A percentile compares a stretch with the other conserved stretches of the same genome.
Evolutionary conservation across 2,113 vertebrate species (phyloP).

Genomic region (Glaucomys volans): DNA sequence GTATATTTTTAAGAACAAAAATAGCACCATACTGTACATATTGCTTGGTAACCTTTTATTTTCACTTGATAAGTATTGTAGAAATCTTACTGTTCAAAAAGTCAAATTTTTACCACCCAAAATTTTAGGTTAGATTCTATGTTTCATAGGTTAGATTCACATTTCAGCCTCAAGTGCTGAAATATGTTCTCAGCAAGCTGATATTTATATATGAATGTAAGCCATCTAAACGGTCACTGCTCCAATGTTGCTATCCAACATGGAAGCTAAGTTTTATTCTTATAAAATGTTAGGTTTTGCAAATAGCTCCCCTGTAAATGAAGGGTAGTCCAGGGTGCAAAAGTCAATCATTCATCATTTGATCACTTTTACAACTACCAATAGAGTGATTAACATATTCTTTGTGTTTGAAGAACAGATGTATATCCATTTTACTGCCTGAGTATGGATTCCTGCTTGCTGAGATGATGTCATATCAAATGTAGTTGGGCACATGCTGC

Average conservation of each 20-base stretch:
- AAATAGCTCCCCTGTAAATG: background rate
- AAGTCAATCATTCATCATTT: constrained; percentile 31
- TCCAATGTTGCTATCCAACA: no score
- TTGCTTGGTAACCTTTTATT: constrained; percentile 38
- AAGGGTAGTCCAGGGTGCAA: constrained; percentile 32
- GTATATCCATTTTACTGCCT: constrained; percentile 29
- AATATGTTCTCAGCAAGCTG: background rate
- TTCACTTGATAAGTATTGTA: background rate
- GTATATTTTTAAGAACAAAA: constrained; percentile 37
- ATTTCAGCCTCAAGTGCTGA: background rate
- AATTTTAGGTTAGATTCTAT: background rate
- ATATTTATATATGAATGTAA: background rate
- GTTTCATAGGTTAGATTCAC: background rate
- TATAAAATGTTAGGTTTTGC: background rate
- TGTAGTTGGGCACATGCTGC: background rate
- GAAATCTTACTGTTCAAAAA: constrained; percentile 21
- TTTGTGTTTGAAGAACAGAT: constrained; percentile 54
- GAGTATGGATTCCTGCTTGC: background rate
- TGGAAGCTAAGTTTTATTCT: background rate
- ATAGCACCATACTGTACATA: background rate
- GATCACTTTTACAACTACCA: constrained; percentile 29
- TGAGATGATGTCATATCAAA: background rate
- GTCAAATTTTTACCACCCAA: background rate
- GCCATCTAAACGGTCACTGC: background rate
- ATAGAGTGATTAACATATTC: constrained; percentile 41